Conservation (phyloP, 2,797 vertebrate genomes). For the Pteronotus mesoamericanus region DNA sequence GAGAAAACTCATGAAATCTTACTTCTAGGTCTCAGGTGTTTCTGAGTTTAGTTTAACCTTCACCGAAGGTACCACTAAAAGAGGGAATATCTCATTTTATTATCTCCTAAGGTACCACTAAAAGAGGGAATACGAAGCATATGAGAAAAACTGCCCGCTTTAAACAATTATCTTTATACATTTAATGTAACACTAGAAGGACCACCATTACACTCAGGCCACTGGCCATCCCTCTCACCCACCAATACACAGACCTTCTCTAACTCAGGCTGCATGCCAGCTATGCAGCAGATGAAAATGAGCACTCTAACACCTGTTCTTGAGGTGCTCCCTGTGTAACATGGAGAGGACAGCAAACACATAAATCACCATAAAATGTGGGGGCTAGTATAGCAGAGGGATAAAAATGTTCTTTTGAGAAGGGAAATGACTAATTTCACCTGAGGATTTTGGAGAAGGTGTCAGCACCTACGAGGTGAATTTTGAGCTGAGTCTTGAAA, state of each 20-base stretch:
- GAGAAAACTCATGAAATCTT: background rate
- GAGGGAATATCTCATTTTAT: background rate
- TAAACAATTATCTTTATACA: background rate
- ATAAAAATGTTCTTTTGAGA: background rate
- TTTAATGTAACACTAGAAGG: background rate
- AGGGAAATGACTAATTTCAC: background rate
- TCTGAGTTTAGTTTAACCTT: background rate
- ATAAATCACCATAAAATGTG: background rate
- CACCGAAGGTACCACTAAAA: background rate
- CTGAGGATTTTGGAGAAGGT: background rate
- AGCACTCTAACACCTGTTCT: background rate
- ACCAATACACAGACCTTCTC: background rate
- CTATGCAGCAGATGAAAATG: background rate
- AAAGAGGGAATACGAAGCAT: background rate
- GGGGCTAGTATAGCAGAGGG: background rate
- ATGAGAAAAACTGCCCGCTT: background rate
- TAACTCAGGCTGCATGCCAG: background rate
- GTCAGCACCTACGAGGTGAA: background rate
- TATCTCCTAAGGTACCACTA: background rate
- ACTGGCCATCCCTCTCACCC: background rate
- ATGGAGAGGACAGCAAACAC: background rate
- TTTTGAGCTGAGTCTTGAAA: constrained; percentile 26
- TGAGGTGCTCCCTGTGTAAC: background rate
- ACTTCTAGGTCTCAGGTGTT: background rate
- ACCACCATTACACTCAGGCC: background rate